A percentile compares a stretch with the other conserved stretches of the same genome.
phyloP scores from a whole-genome alignment of 2,797 vertebrate species.

The Anableps anableps region DNA sequence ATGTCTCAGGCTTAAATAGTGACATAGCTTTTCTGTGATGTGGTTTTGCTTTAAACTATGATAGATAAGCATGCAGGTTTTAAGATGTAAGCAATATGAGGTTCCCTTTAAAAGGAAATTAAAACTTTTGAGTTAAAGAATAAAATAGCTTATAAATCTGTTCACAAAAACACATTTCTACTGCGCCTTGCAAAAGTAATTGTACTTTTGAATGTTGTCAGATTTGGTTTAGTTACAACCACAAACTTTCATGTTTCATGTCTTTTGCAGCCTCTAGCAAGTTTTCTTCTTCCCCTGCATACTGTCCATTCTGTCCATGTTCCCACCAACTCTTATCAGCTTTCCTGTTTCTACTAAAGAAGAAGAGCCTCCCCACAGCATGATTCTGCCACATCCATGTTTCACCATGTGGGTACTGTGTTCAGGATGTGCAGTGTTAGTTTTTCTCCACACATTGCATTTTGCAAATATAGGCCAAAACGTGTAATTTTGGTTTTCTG shows the following conservation, averaged over 20 bases:
- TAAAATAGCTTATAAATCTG: not conserved
- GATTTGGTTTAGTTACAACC: not conserved
- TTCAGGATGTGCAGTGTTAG: no score
- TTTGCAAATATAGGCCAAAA: no score
- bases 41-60: constrained; percentile 1
- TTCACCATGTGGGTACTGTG: no score
- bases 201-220: not conserved
- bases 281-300: not conserved
- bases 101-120: not conserved
- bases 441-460: no score
- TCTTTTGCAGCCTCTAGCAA: not conserved
- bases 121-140: not conserved
- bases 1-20: constrained; percentile 14
- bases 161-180: not conserved
- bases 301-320: not conserved
- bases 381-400: no score
- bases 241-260: not conserved
- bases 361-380: no score
- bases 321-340: no score
- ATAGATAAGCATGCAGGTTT: not conserved
- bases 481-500: no score
- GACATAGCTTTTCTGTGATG: constrained; percentile 9
- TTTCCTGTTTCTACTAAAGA: no score
- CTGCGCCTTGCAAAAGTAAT: not conserved
- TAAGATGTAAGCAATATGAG: not conserved